Base-by-base conservation (phyloP, 1,140 invertebrate species). In the Tetramorium simillimum region DNA sequence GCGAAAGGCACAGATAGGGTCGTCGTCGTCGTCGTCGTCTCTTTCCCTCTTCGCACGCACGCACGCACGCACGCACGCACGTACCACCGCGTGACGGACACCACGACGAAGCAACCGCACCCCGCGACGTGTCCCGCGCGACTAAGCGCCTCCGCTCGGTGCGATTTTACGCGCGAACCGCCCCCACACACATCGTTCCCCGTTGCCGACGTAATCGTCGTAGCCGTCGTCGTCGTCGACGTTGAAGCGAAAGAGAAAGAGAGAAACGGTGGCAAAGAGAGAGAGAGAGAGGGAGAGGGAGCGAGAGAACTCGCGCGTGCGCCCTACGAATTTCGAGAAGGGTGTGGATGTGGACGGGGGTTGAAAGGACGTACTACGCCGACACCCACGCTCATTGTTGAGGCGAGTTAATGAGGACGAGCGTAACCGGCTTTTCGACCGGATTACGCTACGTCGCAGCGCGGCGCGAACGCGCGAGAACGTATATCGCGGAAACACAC, bases 111-210 rank as follows among this genome's bases (percentile, higher is more conserved):
- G 60, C 78, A 86, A 88, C 85, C 88, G 88, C 86, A 90, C 89
- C 88, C 89, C 89, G 78, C 90, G 89, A 75, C 60, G 90, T 84
- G 33, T 86, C 88, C 69, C 86, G 82, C 84, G 89, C 89, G 90
- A 91, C 90, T 91, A 78, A 86, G 65, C 86, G 89, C 14, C 88
- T 51, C 67, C 28, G 73, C 75, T 87, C 86, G 43, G 69, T 82
- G 58, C 78, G 89, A 91, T 90, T 91, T 91, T 91, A 90, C 86
- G 90, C 90, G 90, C 90, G 89, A 91, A 91, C 82, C 89, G 12
- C 46, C 86, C 82, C 80, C 67, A 73, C 78, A 58, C 43, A 24
- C 43, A 24, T 49, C 62, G 62, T 49, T 16, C 60, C 24, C n/a
- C 40, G 70, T 51, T 70, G 56, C 28, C 69, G 56, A 37, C 40